Percentiles rank a stretch among this genome's conserved stretches.
Evolutionary conservation across 1,140 invertebrate species (phyloP).

Genomic region (Atta colombica): DNA sequence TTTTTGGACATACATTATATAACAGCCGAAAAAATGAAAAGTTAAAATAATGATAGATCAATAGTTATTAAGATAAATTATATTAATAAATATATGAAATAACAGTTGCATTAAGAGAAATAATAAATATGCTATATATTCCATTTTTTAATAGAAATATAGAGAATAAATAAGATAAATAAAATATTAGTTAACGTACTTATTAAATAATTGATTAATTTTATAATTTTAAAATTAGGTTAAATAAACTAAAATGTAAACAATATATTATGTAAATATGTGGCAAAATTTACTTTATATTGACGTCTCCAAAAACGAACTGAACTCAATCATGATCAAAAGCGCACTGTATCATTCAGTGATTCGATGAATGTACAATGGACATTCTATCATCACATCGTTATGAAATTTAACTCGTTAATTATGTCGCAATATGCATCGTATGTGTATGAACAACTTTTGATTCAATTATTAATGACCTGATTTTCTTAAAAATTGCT

Average conservation of each 20-base stretch:
- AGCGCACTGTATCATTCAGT: slow-evolving; percentile 33
- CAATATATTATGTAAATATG: background rate
- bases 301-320: slow-evolving; percentile 31
- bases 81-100: background rate
- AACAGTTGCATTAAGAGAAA: background rate
- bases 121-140: background rate
- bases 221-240: slow-evolving; percentile 28
- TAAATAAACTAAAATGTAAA: background rate
- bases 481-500: slow-evolving; percentile 1
- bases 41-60: background rate
- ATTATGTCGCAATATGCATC: slow-evolving; percentile 49
- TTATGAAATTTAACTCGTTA: slow-evolving; percentile 53
- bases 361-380: slow-evolving; percentile 12
- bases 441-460: background rate
- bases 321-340: slow-evolving; percentile 35
- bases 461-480: slow-evolving; percentile 37
- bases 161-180: slow-evolving; percentile 8
- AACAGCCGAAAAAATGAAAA: background rate
- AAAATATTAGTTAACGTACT: background rate
- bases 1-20: background rate
- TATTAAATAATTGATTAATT: slow-evolving; percentile 5
- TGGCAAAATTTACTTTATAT: slow-evolving; percentile 12
- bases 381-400: slow-evolving; percentile 42
- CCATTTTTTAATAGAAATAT: slow-evolving; percentile 5
- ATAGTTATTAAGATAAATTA: background rate